These are phyloP conservation scores for Heliothis virescens DNA, from an alignment of 1,140 invertebrate species.

Conservation along the genomic window DNA sequence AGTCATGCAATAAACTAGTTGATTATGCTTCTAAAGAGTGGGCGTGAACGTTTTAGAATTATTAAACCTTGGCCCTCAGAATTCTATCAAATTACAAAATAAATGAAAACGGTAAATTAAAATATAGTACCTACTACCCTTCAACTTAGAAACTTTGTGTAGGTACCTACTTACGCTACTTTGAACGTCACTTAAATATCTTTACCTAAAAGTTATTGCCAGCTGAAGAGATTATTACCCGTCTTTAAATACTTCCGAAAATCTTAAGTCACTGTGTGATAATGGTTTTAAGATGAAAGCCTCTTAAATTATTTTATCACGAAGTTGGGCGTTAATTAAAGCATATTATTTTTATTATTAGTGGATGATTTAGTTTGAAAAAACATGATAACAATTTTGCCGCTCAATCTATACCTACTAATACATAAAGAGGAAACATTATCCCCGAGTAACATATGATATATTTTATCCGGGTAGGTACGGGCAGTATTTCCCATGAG, in stretches of 20 bases:
- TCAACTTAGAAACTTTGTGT: neutral
- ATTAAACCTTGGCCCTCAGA: neutral
- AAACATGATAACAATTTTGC: too few species aligned
- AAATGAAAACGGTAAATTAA: neutral
- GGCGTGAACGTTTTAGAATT: neutral
- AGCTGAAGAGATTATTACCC: slow-evolving; percentile 6
- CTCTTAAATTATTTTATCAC: slow-evolving; percentile 14
- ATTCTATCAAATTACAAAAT: neutral
- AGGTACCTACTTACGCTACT: neutral
- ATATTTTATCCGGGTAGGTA: too few species aligned
- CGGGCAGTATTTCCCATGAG: too few species aligned
- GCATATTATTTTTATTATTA: neutral
- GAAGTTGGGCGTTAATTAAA: slow-evolving; percentile 22
- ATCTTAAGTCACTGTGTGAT: slow-evolving; percentile 44
- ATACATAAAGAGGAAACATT: too few species aligned
- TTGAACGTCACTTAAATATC: neutral
- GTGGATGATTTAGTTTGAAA: neutral
- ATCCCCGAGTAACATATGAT: too few species aligned
- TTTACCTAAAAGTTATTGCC: slow-evolving; percentile 7
- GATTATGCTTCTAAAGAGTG: neutral
- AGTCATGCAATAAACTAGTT: neutral
- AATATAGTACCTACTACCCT: neutral
- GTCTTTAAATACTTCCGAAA: slow-evolving; percentile 36
- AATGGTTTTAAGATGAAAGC: slow-evolving; percentile 50
- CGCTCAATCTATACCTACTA: too few species aligned